These are phyloP conservation scores for Drosophila pseudotakahashii DNA, from an alignment of 2,888 invertebrate species.

Conservation along the genomic window DNA sequence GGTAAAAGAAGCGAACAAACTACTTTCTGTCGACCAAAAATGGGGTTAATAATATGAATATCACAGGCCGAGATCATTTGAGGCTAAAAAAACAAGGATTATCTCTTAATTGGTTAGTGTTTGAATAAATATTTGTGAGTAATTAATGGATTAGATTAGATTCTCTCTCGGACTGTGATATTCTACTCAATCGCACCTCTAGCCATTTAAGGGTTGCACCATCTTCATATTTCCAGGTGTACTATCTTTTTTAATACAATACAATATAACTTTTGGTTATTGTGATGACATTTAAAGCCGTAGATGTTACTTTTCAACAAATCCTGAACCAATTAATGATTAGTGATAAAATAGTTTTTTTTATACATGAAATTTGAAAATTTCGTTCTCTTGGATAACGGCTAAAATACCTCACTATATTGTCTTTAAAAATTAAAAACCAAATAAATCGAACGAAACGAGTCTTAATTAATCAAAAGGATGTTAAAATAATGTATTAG, in stretches of 20 bases:
- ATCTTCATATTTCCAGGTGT: neutral
- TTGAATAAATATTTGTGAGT: no score
- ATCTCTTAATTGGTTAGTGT: no score
- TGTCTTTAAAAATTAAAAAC: neutral
- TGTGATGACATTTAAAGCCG: slow-evolving; percentile 1
- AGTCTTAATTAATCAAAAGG: neutral
- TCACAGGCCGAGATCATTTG: neutral
- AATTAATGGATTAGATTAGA: no score
- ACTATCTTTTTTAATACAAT: neutral
- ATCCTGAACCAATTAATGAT: neutral
- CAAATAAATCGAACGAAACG: neutral
- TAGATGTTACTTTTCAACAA: no score
- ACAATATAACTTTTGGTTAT: neutral
- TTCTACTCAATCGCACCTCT: slow-evolving; percentile 1
- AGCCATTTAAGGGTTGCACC: slow-evolving; percentile 2
- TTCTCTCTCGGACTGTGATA: neutral
- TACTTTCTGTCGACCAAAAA: neutral
- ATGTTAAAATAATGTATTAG: slow-evolving; percentile 5
- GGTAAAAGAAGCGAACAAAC: neutral
- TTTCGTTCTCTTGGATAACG: neutral
- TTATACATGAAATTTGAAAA: neutral
- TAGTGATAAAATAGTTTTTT: neutral
- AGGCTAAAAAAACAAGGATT: no score
- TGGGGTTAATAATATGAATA: neutral
- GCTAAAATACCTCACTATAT: neutral